Evolutionary conservation across 2,888 invertebrate species (phyloP).

Genomic region (Electrophaes corylata): DNA sequence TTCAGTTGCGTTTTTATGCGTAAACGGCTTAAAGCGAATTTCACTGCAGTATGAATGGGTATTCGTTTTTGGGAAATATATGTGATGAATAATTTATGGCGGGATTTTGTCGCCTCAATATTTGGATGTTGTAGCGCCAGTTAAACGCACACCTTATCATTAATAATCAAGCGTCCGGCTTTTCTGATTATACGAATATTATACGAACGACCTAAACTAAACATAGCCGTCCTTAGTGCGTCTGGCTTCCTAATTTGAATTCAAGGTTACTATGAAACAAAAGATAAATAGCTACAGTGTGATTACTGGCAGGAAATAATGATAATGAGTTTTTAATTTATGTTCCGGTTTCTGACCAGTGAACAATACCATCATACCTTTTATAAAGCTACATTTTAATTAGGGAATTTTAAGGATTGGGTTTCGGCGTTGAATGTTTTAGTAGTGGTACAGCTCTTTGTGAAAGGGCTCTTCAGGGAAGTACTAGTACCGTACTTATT

Average conservation of each 20-base stretch:
- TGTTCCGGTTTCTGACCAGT: background rate
- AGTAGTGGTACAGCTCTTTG: too few species aligned
- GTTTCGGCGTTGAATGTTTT: too few species aligned
- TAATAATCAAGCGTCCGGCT: too few species aligned
- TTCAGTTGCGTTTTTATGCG: slow-evolving; percentile 29
- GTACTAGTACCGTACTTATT: too few species aligned
- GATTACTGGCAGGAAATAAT: background rate
- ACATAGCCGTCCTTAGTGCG: background rate
- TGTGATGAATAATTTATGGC: background rate
- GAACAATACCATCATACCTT: background rate
- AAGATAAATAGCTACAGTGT: background rate
- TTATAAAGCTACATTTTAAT: background rate
- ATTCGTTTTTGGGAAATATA: background rate
- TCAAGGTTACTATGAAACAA: slow-evolving; percentile 1
- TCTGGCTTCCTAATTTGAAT: background rate
- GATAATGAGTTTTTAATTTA: background rate
- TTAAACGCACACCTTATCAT: too few species aligned
- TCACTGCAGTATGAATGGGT: slow-evolving; percentile 6
- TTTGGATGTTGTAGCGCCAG: too few species aligned
- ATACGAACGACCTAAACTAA: background rate
- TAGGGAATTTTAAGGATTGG: background rate
- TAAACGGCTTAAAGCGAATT: slow-evolving; percentile 17
- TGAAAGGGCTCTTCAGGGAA: too few species aligned
- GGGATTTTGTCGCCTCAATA: too few species aligned
- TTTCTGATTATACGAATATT: background rate